Percentiles rank a stretch among this genome's conserved stretches.
Evolutionary conservation across 2,888 invertebrate species (phyloP).

Genomic region (Sthenelais limicola): DNA sequence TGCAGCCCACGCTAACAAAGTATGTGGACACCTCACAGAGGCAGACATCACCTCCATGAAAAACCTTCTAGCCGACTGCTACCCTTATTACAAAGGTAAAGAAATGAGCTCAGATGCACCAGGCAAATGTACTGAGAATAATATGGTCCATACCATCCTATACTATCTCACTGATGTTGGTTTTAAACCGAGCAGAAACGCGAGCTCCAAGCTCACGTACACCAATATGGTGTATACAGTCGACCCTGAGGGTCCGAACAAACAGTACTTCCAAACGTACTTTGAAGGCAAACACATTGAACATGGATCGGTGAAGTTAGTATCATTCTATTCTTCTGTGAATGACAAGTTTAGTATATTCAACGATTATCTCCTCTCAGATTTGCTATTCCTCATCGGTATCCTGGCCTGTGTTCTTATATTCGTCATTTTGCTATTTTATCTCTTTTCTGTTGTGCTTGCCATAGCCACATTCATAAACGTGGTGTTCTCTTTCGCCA

Average conservation of each 20-base stretch:
- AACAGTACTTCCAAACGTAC: conserved; percentile 17
- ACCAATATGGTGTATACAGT: not conserved
- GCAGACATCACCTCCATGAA: conserved; percentile 13
- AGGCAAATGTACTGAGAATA: not conserved
- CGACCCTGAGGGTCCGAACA: not conserved
- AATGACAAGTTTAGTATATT: conserved; percentile 42
- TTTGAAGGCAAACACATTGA: not conserved
- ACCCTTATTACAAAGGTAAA: conserved; percentile 4
- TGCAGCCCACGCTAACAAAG: not conserved
- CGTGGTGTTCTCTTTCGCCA: conserved; percentile 44
- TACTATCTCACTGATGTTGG: not conserved
- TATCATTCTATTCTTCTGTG: not conserved
- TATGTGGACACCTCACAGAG: not conserved
- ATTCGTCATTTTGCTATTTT: conserved; percentile 43
- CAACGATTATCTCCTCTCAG: conserved; percentile 39
- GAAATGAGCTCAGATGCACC: not conserved
- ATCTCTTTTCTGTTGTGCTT: conserved; percentile 43
- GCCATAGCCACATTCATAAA: conserved; percentile 47
- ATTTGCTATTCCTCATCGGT: conserved; percentile 18
- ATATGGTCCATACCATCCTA: not conserved
- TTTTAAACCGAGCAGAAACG: not conserved
- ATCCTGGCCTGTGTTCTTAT: conserved; percentile 32
- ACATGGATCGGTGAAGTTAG: conserved; percentile 9
- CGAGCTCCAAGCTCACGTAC: not conserved
- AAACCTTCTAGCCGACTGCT: conserved; percentile 26